Evolutionary conservation across 1,140 invertebrate species (phyloP).

Genomic region (Euschistus heros): DNA sequence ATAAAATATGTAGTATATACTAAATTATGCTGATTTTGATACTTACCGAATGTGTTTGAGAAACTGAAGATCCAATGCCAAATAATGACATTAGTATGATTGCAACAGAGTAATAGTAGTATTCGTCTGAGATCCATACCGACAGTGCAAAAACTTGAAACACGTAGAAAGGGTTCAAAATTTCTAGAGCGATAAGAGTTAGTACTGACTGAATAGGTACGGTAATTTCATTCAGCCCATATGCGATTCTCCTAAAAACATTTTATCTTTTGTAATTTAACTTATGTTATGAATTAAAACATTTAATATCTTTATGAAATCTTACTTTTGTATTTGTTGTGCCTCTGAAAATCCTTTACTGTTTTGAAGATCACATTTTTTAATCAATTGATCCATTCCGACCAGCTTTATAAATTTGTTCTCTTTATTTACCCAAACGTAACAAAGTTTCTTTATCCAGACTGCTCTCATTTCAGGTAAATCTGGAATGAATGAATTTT

Average conservation of each 20-base stretch:
- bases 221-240: constrained; percentile 69
- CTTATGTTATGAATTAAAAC: not conserved
- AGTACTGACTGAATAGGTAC: constrained; percentile 61
- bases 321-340: constrained; percentile 41
- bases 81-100: constrained; percentile 78
- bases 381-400: constrained; percentile 50
- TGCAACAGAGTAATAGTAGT: constrained; percentile 75
- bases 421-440: constrained; percentile 52
- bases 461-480: constrained; percentile 39
- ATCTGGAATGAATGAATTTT: constrained; percentile 28
- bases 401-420: constrained; percentile 49
- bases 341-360: constrained; percentile 44
- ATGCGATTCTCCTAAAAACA: constrained; percentile 54
- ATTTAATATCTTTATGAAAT: not conserved
- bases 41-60: constrained; percentile 69
- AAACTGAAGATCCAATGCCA: constrained; percentile 68
- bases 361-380: constrained; percentile 47
- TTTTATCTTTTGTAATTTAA: not conserved
- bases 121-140: constrained; percentile 69
- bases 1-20: too few species aligned
- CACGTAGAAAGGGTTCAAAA: constrained; percentile 91
- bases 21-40: not conserved
- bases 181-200: constrained; percentile 61
- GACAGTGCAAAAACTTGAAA: constrained; percentile 81
- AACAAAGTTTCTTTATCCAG: constrained; percentile 55